A percentile compares a stretch with the other conserved stretches of the same genome.
Conservation (phyloP, 1,140 invertebrate genomes). For the Mactra quadrangularis region DNA sequence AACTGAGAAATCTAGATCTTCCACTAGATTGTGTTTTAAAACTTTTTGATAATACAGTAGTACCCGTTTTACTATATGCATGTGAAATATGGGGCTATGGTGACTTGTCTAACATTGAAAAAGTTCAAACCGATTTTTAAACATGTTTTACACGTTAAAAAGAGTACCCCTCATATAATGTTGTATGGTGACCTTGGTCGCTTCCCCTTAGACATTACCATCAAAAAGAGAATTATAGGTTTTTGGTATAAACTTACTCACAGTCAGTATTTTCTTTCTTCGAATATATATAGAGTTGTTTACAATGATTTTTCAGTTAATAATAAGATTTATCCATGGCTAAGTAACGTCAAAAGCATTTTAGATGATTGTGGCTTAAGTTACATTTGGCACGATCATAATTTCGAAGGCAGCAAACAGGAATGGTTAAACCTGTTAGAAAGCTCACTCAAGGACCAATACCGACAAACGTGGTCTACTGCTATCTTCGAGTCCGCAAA, state of each 20-base stretch:
- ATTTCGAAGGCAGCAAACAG: not conserved
- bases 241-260: constrained; percentile 24
- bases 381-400: constrained; percentile 32
- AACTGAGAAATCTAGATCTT: constrained; percentile 8
- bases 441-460: not conserved
- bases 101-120: constrained; percentile 1
- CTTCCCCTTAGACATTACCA: constrained; percentile 4
- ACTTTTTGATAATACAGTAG: constrained; percentile 24
- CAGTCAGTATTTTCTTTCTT: no score
- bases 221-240: constrained; percentile 28
- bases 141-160: constrained; percentile 3
- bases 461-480: not conserved
- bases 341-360: constrained; percentile 1
- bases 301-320: constrained; percentile 2
- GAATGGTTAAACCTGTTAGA: not conserved
- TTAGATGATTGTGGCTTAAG: constrained; percentile 5
- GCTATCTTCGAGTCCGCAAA: not conserved
- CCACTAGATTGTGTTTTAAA: constrained; percentile 15
- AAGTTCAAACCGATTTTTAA: constrained; percentile 19
- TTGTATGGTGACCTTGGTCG: constrained; percentile 24
- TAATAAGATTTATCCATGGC: not conserved
- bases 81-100: constrained; percentile 38
- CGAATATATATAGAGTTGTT: not conserved
- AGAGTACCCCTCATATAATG: constrained; percentile 9
- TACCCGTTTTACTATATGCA: constrained; percentile 20